phyloP scores from a whole-genome alignment of 2,113 vertebrate genomes.

The Clarias batrachus region DNA sequence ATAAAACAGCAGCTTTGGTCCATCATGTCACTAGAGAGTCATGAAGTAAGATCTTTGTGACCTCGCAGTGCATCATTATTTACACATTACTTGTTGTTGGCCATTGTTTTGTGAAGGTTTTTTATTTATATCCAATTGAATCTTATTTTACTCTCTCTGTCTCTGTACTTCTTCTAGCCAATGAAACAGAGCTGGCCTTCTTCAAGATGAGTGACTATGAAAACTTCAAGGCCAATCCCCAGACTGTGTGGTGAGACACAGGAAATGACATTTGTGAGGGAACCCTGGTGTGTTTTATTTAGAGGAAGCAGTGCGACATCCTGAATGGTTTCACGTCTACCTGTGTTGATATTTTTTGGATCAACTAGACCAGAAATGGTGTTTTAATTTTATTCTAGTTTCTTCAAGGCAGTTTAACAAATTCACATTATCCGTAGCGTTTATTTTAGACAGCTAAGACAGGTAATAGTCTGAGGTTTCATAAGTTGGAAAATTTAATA shows the following conservation, averaged over 20 bases:
- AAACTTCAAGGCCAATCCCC: slow-evolving; percentile 83
- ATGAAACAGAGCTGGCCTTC: slow-evolving; percentile 92
- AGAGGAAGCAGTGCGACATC: background rate
- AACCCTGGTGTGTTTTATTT: slow-evolving; percentile 19
- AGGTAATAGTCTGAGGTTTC: background rate
- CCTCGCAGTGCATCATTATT: background rate
- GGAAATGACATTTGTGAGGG: background rate
- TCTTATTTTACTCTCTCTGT: background rate
- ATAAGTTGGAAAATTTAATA: background rate
- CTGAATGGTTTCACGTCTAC: background rate
- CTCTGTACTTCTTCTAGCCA: slow-evolving; percentile 68
- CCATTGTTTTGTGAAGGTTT: background rate
- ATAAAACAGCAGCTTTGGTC: background rate
- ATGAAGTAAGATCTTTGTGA: background rate
- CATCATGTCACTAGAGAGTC: background rate
- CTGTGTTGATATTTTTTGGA: background rate
- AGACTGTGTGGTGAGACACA: slow-evolving; percentile 65
- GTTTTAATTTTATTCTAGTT: slow-evolving; percentile 13
- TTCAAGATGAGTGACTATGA: slow-evolving; percentile 87
- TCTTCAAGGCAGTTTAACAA: slow-evolving; percentile 4
- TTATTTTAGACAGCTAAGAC: slow-evolving; percentile 1
- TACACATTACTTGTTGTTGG: background rate
- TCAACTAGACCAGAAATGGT: background rate
- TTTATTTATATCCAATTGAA: background rate
- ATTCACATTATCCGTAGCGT: background rate